Evolutionary conservation across 2,113 vertebrate genomes (phyloP), one percentile per base, ranked within the genome.

Genomic region (Tricholaema leucomelas): DNA sequence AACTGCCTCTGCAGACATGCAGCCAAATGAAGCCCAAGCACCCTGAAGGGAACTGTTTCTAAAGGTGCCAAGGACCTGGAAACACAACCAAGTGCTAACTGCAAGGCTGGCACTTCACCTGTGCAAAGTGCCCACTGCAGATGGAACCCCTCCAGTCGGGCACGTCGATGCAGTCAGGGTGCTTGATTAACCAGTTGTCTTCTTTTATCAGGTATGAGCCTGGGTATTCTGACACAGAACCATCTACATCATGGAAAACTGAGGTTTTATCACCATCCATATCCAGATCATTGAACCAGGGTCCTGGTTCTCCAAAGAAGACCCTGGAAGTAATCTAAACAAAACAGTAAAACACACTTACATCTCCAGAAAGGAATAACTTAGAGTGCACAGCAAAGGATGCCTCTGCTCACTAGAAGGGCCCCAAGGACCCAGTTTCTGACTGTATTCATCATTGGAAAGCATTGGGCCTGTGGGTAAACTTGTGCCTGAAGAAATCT

Each of bases 241-340:
- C 99, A 8, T 99, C 99, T 0, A 98, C 94, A 2, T 99, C 99
- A 5, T 99, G 98, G 91, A 99, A 99, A 95, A 99, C 97, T 0
- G 99, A 99, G 0, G 99, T 99, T 97, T 99, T 99, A 82, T 99
- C 99, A 19, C 99, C 99, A 5, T 99, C 99, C 98, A 99, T 98
- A 93, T 99, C 96, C 98, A 99, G 98, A 63, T 98, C 96, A 74
- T 98, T 98, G 96, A 99, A 99, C 99, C 99, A 99, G 23, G 99
- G 98, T 5, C 99, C 99, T 0, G 99, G 98, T 88, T 99, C 99
- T 59, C 99, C 99, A 25, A 99, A 99, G 94, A 99, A 99, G 72
- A 99, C 99, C 50, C 99, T 98, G 13, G 99, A 99, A 2, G 98
- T 98, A 90, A 99, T 99, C 99, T 99, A 81, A 93, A 93, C 40